Evolutionary conservation across 2,888 invertebrate species (phyloP).

Genomic region (Scelioninae gen. 2): DNA sequence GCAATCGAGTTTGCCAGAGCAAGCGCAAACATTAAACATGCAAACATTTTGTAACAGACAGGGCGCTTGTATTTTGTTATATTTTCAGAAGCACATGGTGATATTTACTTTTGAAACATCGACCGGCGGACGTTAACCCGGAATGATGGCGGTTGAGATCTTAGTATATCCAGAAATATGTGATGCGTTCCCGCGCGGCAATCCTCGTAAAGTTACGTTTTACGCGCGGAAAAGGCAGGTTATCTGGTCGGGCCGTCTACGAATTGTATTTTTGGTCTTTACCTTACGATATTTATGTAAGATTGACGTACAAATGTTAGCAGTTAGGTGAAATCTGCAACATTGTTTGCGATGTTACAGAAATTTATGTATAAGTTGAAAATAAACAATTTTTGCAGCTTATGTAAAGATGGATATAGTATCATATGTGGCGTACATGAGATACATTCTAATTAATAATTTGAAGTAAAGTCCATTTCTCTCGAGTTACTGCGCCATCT

Average conservation of each 20-base stretch:
- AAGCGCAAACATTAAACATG: constrained; percentile 2
- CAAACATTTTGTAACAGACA: constrained; percentile 3
- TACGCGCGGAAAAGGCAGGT: constrained; percentile 25
- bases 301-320: constrained; percentile 17
- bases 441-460: too few species aligned
- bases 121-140: constrained; percentile 52
- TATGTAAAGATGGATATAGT: too few species aligned
- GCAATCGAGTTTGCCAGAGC: not conserved
- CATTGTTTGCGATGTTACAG: too few species aligned
- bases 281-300: constrained; percentile 24
- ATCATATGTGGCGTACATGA: too few species aligned
- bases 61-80: constrained; percentile 13
- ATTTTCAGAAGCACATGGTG: constrained; percentile 4
- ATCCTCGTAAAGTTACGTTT: constrained; percentile 51
- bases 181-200: constrained; percentile 48
- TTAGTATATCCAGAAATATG: constrained; percentile 58
- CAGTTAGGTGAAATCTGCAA: too few species aligned
- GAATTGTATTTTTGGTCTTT: constrained; percentile 38
- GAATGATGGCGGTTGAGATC: constrained; percentile 54
- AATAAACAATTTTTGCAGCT: not conserved
- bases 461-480: too few species aligned
- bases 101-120: constrained; percentile 34
- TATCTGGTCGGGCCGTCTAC: constrained; percentile 19
- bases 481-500: too few species aligned
- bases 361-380: too few species aligned